Evolutionary conservation across 2,888 invertebrate species (phyloP).

Genomic region (Dione vanillae): DNA sequence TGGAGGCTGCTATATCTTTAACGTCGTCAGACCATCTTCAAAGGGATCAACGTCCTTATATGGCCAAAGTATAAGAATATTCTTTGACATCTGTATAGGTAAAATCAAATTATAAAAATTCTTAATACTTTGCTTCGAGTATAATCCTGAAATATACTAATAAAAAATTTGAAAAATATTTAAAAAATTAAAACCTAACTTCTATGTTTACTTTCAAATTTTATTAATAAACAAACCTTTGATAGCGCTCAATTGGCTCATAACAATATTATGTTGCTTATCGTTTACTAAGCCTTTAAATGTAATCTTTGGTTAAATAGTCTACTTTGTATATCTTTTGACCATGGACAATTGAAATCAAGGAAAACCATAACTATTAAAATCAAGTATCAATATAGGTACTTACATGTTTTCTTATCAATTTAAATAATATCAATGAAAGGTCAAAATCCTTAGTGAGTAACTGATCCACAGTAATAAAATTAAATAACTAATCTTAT

Average conservation of each 20-base stretch:
- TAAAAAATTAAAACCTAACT: no score
- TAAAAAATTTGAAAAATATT: no score
- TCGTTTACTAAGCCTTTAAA: neutral
- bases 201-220: no score
- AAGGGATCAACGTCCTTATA: no score
- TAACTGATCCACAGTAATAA: neutral
- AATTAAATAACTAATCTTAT: neutral
- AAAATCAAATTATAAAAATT: no score
- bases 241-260: neutral
- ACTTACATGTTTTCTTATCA: neutral
- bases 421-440: neutral
- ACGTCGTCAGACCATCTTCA: no score
- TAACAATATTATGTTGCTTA: neutral
- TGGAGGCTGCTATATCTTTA: no score
- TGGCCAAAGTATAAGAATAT: no score
- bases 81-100: no score
- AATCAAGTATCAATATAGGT: neutral
- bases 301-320: neutral
- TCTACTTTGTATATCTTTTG: neutral
- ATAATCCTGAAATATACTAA: no score
- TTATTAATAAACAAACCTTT: neutral
- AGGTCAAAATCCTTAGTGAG: slow-evolving; percentile 6
- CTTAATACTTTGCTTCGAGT: no score
- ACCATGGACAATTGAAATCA: slow-evolving; percentile 3
- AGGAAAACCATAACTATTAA: neutral